phyloP scores from a whole-genome alignment of 1,140 invertebrate species.

The Diploscapter pachys region DNA sequence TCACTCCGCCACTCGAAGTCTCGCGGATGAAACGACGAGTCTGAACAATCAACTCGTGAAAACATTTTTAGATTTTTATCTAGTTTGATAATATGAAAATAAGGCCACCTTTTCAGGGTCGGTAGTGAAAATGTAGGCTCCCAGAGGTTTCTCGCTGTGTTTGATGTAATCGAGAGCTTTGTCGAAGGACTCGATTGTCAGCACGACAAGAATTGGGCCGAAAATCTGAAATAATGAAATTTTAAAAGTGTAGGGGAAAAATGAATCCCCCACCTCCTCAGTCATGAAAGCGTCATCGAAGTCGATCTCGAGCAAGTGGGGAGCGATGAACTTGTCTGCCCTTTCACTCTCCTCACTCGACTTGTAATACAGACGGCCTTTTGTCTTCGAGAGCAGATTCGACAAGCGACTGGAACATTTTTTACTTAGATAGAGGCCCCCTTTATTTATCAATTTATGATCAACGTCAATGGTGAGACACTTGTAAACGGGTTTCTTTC shows the following conservation, averaged over 20 bases:
- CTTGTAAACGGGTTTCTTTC: neutral
- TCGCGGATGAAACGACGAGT: slow-evolving; percentile 54
- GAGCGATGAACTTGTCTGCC: slow-evolving; percentile 45
- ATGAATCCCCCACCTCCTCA: slow-evolving; percentile 42
- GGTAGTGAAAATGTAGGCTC: slow-evolving; percentile 35
- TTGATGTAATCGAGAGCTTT: slow-evolving; percentile 32
- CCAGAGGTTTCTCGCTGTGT: slow-evolving; percentile 22
- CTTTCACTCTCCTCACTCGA: slow-evolving; percentile 34
- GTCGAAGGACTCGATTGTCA: slow-evolving; percentile 15
- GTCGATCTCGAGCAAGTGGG: slow-evolving; percentile 40
- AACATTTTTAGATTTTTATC: no score
- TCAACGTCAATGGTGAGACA: neutral
- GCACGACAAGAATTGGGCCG: slow-evolving; percentile 33
- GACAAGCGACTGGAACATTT: slow-evolving; percentile 38
- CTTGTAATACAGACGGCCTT: slow-evolving; percentile 33
- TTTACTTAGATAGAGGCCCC: neutral
- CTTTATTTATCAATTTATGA: no score
- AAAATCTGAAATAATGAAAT: slow-evolving; percentile 22
- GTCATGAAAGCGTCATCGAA: slow-evolving; percentile 49
- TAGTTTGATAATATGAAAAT: no score
- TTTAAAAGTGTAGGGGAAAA: slow-evolving; percentile 29
- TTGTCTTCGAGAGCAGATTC: slow-evolving; percentile 35
- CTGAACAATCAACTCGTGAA: no score
- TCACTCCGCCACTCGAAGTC: slow-evolving; percentile 72
- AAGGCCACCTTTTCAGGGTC: slow-evolving; percentile 7